Base-by-base conservation (phyloP, 2,888 invertebrate species). In the Eremobia ochroleuca region DNA sequence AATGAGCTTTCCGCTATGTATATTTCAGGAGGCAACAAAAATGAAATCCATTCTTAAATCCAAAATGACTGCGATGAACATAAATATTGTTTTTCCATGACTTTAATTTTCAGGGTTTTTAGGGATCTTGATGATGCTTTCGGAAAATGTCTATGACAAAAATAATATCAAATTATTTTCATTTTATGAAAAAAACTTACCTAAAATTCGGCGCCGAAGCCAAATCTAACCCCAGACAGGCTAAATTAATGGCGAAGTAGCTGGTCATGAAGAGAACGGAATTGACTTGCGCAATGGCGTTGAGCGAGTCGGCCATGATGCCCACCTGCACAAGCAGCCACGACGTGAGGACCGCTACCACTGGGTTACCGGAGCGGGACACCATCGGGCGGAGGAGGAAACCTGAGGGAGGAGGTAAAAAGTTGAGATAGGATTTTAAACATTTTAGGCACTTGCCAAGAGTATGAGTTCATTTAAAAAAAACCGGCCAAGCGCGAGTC, bases 151-250 rank as follows among this genome's bases (percentile, higher is more conserved):
- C 55, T n/a, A 55, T 55, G 3, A 11, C 3, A 55, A 55, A 55
- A 55, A 31, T 18, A n/a, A n/a, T n/a, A n/a, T n/a, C n/a, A n/a
- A n/a, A n/a, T n/a, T n/a, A n/a, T n/a, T n/a, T n/a, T n/a, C n/a
- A n/a, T n/a, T n/a, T n/a, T n/a, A n/a, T n/a, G n/a, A n/a, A n/a
- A n/a, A n/a, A n/a, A 34, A 61, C 85, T 84, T 91, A 98, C 98
- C 98, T 98, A 93, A 99, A 99, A 94, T 99, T 99, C 4, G 99
- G 99, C 4, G 99, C 99, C 40, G 99, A 99, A 0, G 99, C 99
- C 43, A 99, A 95, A 93, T 99, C 99, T 76, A 99, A 97, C 0
- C 99, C 99, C 75, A 99, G 97, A 91, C 99, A 99, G 0, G 99
- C 99, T 77, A 99, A 96, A 95, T 99, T 99, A 52, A 99, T 99